Evolutionary conservation across 1,140 invertebrate genomes (phyloP), one percentile per base, ranked within the genome.

Genomic region (Musca vetustissima): DNA sequence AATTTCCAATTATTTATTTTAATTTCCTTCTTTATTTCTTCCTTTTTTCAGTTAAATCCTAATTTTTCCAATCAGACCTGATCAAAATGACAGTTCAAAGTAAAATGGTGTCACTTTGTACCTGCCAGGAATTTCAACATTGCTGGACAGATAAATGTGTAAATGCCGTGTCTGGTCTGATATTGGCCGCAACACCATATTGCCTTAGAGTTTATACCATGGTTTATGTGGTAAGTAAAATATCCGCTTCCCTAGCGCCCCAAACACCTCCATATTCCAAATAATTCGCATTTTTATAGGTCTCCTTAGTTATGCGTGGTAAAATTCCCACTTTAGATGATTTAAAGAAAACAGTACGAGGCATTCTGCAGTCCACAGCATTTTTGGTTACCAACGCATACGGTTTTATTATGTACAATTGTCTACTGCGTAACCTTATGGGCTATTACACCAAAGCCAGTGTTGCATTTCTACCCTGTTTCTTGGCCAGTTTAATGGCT

Each of bases 301-400:
- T 91, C 69, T 87, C 91, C 11, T 83, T 92, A 43, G 79, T 92
- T 50, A 88, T 91, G 84, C 89, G 85, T 76, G 87, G 88, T 70
- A 88, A 87, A 70, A 82, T 89, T 70, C 90, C 90, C 24, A 85
- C 85, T 1, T 78, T 85, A 70, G 83, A 86, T 74, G 91, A 91
- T 74, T 72, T 91, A 19, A 86, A 86, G 73, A 87, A 86, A 76
- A 89, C 90, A 2, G 50, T 92, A 1, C 75, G 86, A 24, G 90
- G 90, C 53, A 90, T 92, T 57, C 69, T 92, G 3, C 90, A 90
- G 78, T 94, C 93, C 1, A 89, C 90, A 0, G 85, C 88, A 1
- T 95, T 95, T 80, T 83, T 95, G 21, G 88, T 89, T 36, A 89
- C 88, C 73, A 92, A 91, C 83, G 90, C 85, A 32, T 90, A 91